Evolutionary conservation across 2,113 vertebrate species (phyloP).

Genomic region (Sigmodon hispidus): DNA sequence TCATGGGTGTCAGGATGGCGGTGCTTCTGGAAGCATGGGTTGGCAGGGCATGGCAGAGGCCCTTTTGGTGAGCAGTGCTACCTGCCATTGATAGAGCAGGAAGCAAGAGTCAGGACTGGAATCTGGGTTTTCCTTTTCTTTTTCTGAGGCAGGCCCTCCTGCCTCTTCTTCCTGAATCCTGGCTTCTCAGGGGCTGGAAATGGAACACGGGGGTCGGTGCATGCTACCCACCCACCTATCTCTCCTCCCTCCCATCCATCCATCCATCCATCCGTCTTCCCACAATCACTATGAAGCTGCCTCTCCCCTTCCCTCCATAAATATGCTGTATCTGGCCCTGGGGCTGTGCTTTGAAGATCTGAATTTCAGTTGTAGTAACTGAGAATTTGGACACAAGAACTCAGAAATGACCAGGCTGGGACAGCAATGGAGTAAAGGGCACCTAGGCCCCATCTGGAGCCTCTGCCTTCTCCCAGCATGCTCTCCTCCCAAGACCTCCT

Average conservation of each 20-base stretch:
- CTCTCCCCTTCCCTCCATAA: background rate
- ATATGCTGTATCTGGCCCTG: background rate
- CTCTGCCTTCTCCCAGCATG: background rate
- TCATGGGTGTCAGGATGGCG: background rate
- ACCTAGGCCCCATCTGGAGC: background rate
- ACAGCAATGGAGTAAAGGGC: background rate
- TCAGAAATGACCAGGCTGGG: background rate
- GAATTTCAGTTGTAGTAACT: background rate
- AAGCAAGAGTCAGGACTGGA: background rate
- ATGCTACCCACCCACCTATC: background rate
- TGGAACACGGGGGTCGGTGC: background rate
- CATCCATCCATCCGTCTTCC: background rate
- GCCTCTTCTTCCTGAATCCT: background rate
- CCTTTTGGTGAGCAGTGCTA: background rate
- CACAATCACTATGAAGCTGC: background rate
- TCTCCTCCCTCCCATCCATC: too few species aligned
- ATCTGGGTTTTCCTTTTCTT: background rate
- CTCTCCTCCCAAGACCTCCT: background rate
- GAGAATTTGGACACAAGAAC: background rate
- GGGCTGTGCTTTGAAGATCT: background rate
- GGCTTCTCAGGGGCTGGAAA: background rate
- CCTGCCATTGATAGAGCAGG: background rate
- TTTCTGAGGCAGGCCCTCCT: background rate
- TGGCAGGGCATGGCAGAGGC: background rate
- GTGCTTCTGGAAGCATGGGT: background rate